Evolutionary conservation across 2,888 invertebrate species (phyloP).

Genomic region (Ochropleura leucogaster): DNA sequence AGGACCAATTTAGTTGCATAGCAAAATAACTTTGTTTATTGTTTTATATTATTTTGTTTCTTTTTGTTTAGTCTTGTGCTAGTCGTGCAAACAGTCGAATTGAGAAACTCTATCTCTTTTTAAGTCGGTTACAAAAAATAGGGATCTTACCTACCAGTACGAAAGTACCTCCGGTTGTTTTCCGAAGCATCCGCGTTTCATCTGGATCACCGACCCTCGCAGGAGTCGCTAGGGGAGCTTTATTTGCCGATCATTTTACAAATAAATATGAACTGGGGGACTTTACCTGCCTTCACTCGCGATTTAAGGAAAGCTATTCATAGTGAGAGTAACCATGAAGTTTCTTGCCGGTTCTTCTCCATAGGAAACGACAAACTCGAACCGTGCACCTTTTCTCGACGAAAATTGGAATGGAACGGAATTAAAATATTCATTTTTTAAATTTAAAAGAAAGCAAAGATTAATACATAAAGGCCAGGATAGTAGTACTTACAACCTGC

Average conservation of each 20-base stretch:
- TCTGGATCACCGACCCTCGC: constrained; percentile 66
- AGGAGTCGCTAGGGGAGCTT: constrained; percentile 60
- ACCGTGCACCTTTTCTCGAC: too few species aligned
- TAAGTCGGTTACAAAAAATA: not conserved
- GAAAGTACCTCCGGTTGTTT: constrained; percentile 29
- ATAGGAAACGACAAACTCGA: too few species aligned
- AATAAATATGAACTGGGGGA: constrained; percentile 79
- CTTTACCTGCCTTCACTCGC: constrained; percentile 72
- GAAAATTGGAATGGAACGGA: not conserved
- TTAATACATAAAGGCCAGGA: too few species aligned
- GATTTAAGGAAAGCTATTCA: constrained; percentile 66
- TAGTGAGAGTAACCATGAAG: constrained; percentile 27
- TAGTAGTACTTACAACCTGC: too few species aligned
- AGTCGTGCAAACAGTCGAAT: too few species aligned
- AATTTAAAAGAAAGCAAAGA: not conserved
- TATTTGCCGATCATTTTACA: constrained; percentile 88
- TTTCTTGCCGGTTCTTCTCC: too few species aligned
- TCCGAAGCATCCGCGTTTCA: constrained; percentile 70
- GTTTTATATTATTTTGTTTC: too few species aligned
- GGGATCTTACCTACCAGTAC: not conserved
- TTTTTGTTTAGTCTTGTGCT: too few species aligned
- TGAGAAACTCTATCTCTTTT: too few species aligned
- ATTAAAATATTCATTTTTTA: not conserved
- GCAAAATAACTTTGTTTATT: too few species aligned
- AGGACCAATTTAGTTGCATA: too few species aligned